A percentile compares a stretch with the other conserved stretches of the same genome.
These are phyloP conservation scores for Tauraco hartlaubi DNA, from an alignment of 2,797 vertebrate species.

Conservation along the genomic window DNA sequence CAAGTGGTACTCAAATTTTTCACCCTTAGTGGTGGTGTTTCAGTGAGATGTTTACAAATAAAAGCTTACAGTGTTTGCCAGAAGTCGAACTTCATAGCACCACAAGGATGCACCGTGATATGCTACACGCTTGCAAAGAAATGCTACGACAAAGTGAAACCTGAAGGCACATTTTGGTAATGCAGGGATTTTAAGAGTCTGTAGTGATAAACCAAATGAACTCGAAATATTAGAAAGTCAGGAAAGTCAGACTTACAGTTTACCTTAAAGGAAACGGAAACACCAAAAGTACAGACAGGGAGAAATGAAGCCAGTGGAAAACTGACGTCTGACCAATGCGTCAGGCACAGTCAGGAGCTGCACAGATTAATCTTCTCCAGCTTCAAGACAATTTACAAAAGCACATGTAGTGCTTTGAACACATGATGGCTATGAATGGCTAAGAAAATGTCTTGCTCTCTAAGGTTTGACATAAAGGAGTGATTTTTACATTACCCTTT, in stretches of 20 bases:
- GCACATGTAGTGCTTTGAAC: not conserved
- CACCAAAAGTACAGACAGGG: not conserved
- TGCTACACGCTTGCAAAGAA: not conserved
- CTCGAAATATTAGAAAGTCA: not conserved
- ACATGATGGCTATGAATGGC: not conserved
- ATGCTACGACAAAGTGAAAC: not conserved
- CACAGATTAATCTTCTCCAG: not conserved
- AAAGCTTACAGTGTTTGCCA: not conserved
- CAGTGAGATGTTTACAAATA: conserved; percentile 36
- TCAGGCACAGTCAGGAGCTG: not conserved
- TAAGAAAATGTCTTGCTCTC: not conserved
- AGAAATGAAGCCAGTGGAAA: not conserved
- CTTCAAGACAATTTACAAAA: conserved; percentile 23
- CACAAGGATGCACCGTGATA: not conserved
- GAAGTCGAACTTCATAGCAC: not conserved
- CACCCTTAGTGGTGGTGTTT: not conserved
- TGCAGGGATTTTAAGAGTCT: not conserved
- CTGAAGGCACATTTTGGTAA: not conserved
- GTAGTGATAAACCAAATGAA: not conserved
- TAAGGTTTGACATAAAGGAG: not conserved
- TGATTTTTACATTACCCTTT: not conserved
- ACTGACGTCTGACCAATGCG: not conserved
- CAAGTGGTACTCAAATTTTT: conserved; percentile 21
- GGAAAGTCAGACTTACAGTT: not conserved
- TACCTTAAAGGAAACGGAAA: conserved; percentile 27